phyloP scores from a whole-genome alignment of 2,888 invertebrate genomes.

The Andrena minutula region DNA sequence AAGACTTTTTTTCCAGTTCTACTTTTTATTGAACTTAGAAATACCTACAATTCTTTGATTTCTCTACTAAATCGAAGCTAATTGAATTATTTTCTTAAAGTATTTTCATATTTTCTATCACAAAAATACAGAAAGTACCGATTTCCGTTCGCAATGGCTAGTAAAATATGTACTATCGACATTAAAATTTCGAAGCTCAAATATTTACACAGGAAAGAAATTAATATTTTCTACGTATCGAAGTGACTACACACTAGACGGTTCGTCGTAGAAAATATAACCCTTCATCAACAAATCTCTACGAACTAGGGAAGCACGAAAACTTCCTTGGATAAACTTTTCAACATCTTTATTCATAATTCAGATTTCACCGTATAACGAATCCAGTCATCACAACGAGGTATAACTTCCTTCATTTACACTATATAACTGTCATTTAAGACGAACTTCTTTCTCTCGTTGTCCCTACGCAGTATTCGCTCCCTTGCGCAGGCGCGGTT shows the following conservation, averaged over 20 bases:
- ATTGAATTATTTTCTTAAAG: too few species aligned
- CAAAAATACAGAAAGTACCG: too few species aligned
- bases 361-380: slow-evolving; percentile 75
- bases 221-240: too few species aligned
- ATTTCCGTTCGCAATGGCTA: too few species aligned
- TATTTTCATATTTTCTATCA: too few species aligned
- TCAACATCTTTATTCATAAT: slow-evolving; percentile 78
- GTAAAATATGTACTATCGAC: too few species aligned
- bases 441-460: slow-evolving; percentile 55
- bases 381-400: slow-evolving; percentile 81
- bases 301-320: background rate
- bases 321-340: slow-evolving; percentile 68
- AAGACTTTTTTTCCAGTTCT: background rate
- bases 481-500: slow-evolving; percentile 3
- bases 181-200: too few species aligned
- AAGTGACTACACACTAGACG: too few species aligned
- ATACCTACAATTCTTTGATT: background rate
- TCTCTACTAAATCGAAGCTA: too few species aligned
- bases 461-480: background rate
- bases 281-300: background rate
- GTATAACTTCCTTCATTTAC: slow-evolving; percentile 77
- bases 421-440: slow-evolving; percentile 74
- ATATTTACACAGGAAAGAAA: background rate
- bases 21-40: background rate
- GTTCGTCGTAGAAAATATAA: background rate